Evolutionary conservation across 2,113 vertebrate genomes (phyloP), one percentile per base, ranked within the genome.

Genomic region (Pituophis catenifer): DNA sequence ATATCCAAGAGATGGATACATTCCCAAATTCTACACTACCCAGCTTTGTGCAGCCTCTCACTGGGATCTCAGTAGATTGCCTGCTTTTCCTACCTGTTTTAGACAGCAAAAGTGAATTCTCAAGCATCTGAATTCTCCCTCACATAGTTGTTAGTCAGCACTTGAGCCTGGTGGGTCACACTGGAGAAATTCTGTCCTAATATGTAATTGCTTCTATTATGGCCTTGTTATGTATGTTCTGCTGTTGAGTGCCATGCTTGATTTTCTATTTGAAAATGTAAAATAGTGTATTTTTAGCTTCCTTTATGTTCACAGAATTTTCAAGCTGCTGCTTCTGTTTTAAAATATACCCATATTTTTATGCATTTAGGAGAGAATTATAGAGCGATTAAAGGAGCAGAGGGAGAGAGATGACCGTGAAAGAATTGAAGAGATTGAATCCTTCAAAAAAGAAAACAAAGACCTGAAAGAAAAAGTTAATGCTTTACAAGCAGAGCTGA

Each of bases 381-480:
- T 99, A 93, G 99, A 99, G 92, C 98, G 98, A 93, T 98, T 99
- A 93, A 99, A 99, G 92, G 99, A 99, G 95, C 98, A 99, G 94
- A 98, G 98, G 89, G 99, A 99, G 55, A 98, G 98, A 97, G 99
- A 99, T 94, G 99, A 99, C 93, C 98, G 98, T 96, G 98, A 98
- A 95, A 98, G 98, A 94, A 96, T 98, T 95, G 98, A 99, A 97
- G 99, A 99, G 97, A 97, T 98, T 86, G 99, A 99, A 94, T 98
- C 98, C 89, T 98, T 98, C 96, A 98, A 98, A 96, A 99, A 98
- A 95, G 99, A 99, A 97, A 99, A 99, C 97, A 99, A 98, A 96
- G 98, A 99, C 75, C 96, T 99, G 90, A 99, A 99, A 97, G 98
- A 99, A 94, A 99, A 98, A 94, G 98, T 99, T 65, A 98, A 98